Conservation (phyloP, 2,797 vertebrate genomes). For the Cichlasoma orientale region DNA sequence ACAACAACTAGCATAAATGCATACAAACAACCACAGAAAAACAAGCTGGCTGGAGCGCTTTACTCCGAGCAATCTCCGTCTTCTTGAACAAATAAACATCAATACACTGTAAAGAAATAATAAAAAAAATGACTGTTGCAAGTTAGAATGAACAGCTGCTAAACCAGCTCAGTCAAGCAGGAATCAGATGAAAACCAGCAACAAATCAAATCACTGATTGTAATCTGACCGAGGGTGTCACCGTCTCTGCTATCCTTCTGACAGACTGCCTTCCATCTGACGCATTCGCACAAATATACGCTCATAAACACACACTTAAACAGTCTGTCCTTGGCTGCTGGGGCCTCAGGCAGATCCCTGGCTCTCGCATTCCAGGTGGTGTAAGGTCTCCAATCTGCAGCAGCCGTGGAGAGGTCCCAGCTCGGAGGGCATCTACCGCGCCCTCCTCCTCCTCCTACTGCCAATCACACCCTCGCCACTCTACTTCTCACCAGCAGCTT, state of each 20-base stretch:
- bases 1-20: constrained; percentile 8
- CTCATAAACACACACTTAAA: neutral
- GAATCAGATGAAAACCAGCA: constrained; percentile 30
- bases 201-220: constrained; percentile 37
- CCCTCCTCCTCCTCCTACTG: constrained; percentile 44
- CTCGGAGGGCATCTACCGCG: constrained; percentile 22
- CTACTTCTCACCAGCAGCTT: constrained; percentile 65
- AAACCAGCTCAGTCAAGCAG: constrained; percentile 34
- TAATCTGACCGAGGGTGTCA: constrained; percentile 14
- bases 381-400: constrained; percentile 52
- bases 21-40: constrained; percentile 21
- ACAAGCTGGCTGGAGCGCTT: neutral
- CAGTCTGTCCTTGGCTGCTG: constrained; percentile 55
- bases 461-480: neutral
- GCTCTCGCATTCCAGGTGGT: constrained; percentile 35
- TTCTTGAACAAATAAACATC: constrained; percentile 15
- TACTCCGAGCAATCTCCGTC: neutral
- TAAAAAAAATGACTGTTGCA: neutral
- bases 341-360: constrained; percentile 54
- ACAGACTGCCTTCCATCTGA: constrained; percentile 50
- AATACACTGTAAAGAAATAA: constrained; percentile 2
- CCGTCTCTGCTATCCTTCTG: neutral
- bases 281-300: constrained; percentile 18
- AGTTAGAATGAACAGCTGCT: constrained; percentile 4
- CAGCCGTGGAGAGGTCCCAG: constrained; percentile 56